Evolutionary conservation across 2,888 invertebrate genomes (phyloP).

Genomic region (Empis stercorea): DNA sequence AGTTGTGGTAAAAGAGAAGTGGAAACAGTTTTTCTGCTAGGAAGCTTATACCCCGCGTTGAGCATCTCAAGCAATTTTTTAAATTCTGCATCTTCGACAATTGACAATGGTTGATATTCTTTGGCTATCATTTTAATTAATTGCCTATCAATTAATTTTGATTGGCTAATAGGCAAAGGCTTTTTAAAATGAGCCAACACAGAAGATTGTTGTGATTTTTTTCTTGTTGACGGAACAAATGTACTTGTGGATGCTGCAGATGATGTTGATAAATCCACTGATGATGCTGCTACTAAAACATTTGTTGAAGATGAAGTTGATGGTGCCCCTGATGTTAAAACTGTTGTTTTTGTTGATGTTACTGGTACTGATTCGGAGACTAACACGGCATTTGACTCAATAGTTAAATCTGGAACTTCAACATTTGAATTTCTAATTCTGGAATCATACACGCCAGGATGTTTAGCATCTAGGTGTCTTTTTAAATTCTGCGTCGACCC

Average conservation of each 20-base stretch:
- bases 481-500: neutral
- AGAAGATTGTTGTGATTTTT: neutral
- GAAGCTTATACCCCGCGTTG: neutral
- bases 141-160: conserved; percentile 2
- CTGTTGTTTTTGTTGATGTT: conserved; percentile 1
- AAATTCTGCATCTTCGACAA: conserved; percentile 5
- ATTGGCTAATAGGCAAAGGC: neutral
- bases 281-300: neutral
- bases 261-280: neutral
- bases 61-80: neutral
- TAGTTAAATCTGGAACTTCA: neutral
- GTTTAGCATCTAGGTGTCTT: neutral
- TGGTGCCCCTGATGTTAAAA: neutral
- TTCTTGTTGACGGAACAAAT: too few relatives aligned
- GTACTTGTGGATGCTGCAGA: neutral
- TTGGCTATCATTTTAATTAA: conserved; percentile 3
- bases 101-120: conserved; percentile 5
- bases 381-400: neutral
- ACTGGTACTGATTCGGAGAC: conserved; percentile 1
- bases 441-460: neutral
- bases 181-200: neutral
- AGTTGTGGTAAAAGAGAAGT: neutral
- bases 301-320: neutral
- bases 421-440: neutral
- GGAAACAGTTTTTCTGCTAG: conserved; percentile 3